Percentiles rank a stretch among this genome's conserved stretches.
phyloP scores from a whole-genome alignment of 92 coral and sea anemone genomes.

The Paramuricea clavata region DNA sequence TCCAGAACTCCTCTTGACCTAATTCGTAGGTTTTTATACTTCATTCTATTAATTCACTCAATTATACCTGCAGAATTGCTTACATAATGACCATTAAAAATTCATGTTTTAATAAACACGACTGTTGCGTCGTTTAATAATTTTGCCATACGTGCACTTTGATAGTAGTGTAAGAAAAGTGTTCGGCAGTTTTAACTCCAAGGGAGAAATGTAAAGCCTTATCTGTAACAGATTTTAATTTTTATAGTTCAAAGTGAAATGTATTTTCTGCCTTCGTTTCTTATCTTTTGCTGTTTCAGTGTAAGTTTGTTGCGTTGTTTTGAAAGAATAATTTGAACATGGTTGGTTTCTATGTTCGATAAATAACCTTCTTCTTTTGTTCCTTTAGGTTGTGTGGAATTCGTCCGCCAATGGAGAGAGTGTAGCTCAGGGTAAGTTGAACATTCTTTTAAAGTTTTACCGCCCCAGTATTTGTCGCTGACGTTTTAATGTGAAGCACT shows the following conservation, averaged over 20 bases:
- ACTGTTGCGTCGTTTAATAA: not conserved
- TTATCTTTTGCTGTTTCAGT: not conserved
- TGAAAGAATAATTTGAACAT: not conserved
- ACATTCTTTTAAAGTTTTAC: not conserved
- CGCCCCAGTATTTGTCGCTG: too few species aligned
- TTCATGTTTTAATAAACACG: not conserved
- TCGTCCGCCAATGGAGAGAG: not conserved
- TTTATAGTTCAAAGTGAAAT: not conserved
- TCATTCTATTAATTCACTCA: too few species aligned
- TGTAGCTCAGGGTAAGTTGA: not conserved
- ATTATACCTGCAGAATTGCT: not conserved
- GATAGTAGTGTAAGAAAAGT: not conserved
- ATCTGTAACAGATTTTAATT: not conserved
- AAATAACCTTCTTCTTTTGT: not conserved
- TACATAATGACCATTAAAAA: not conserved
- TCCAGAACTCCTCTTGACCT: not conserved
- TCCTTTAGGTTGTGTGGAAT: not conserved
- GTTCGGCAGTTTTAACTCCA: not conserved
- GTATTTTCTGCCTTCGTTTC: not conserved
- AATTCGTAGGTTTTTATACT: too few species aligned
- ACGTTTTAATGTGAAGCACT: too few species aligned
- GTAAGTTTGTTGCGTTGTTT: not conserved
- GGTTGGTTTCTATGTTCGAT: not conserved
- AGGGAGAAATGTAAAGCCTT: not conserved
- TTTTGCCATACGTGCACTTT: not conserved